Base-by-base conservation (phyloP, 2,888 invertebrate genomes). In the Rhagonycha fulva region DNA sequence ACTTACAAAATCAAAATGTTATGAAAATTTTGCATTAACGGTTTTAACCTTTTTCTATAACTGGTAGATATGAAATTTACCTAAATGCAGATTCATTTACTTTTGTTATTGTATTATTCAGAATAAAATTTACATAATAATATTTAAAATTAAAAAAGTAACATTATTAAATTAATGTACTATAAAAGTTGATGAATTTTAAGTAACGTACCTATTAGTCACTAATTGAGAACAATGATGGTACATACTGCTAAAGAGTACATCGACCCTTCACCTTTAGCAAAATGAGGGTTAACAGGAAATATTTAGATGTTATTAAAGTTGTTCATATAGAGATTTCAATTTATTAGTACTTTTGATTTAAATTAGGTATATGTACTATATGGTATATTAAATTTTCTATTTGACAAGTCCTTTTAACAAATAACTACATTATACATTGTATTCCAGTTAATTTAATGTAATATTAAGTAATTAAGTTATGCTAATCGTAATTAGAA, bases 141-240 rank as follows among this genome's bases (percentile, higher is more conserved):
- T n/a, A 47, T 47, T n/a, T 7, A 2, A 47, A 47, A 47, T 47
- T 47, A 47, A n/a, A 47, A 47, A 47, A n/a, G 32, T 47, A 7
- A n/a, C n/a, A 47, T 47, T 47, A 47, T 47, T 47, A 47, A 47
- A 47, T 47, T 47, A 47, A 47, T 47, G 47, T 47, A 75, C 78
- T 76, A 77, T 66, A 66, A 66, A 62, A 66, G 63, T 66, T 66
- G 63, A 66, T 66, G 63, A 66, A 66, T 24, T 66, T 66, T 66
- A 66, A 66, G 63, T 66, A 66, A 66, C 63, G 26, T 66, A 66
- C 63, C 63, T 70, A 19, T 70, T 70, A 24, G 60, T 70, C 70
- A 26, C 70, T 70, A 70, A 70, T 70, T 69, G 47, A 69, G 68
- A 69, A 32, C 68, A 69, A 19, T 69, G 30, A 69, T 47, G 47